Base-by-base conservation (phyloP, 2,113 vertebrate genomes). In the Heloderma charlesbogerti region DNA sequence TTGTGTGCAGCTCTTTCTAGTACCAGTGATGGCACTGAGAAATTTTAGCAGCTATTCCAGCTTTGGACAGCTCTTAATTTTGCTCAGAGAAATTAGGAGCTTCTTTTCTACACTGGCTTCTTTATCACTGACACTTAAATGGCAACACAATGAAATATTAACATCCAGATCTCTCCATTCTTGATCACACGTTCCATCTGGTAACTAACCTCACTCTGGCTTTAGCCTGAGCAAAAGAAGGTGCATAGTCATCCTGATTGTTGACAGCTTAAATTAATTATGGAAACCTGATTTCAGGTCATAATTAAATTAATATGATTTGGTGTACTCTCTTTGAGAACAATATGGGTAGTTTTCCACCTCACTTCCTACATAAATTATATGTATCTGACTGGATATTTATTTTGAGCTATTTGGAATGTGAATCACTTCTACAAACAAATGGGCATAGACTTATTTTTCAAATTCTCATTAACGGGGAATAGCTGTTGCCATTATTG, bases 281-380 rank as follows among this genome's bases (percentile, higher is more conserved):
- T 4, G 78, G 94, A 95, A 95, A 92, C 88, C 93, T 90, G 77
- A 95, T 93, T 97, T 92, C 12, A 91, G 87, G 66, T 92, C 93
- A 96, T 96, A 96, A 97, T 96, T 95, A 94, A 93, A 94, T 95
- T 95, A 93, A 96, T 92, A 88, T 90, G 95, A 92, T 91, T 93
- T 48, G 80, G 75, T 90, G 87, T 93, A 93, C 92, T 95, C 86
- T 90, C 78, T 43, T 90, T 67, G 84, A 93, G 94, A 96, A 91
- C 77, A 91, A 90, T 37, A 66, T 45, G 85, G 60, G 40, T 89
- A 57, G 67, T 45, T 95, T 93, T 94, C 93, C 88, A 95, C 43
- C 57, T 88, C 3, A 60, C 69, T 94, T 95, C 1, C 4, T 91
- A 74, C 85, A 90, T 51, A 90, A 91, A 93, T 94, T 75, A 57